These are phyloP conservation scores for Mastomys natalensis DNA, from an alignment of 2,113 vertebrate species.

Conservation along the genomic window DNA sequence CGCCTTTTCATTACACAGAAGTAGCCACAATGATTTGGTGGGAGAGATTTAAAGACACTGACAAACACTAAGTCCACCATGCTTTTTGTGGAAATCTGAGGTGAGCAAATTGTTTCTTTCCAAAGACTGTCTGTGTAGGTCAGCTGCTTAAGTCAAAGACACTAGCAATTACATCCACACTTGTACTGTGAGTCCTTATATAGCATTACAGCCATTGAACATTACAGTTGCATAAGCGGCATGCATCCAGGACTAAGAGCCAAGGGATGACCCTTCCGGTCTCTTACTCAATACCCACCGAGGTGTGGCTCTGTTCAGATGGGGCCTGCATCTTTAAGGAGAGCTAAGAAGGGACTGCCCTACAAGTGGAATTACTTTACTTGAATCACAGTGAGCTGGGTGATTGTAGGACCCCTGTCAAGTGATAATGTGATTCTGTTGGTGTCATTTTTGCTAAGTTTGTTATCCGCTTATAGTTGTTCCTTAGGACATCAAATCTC, in stretches of 20 bases:
- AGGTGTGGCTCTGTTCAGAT: not conserved
- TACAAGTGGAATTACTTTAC: conserved; percentile 38
- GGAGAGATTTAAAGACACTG: not conserved
- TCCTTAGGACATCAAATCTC: conserved; percentile 70
- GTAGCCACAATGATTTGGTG: not conserved
- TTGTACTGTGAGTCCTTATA: not conserved
- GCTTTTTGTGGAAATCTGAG: not conserved
- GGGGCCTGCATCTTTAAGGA: not conserved
- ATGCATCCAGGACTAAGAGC: not conserved
- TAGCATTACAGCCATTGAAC: conserved; percentile 22
- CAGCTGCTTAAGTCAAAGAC: conserved; percentile 24
- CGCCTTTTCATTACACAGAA: not conserved
- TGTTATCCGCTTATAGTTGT: conserved; percentile 66
- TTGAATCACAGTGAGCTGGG: conserved; percentile 58
- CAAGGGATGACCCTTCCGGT: not conserved
- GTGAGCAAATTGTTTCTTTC: conserved; percentile 33
- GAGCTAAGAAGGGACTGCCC: not conserved
- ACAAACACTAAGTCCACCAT: not conserved
- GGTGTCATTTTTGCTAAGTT: conserved; percentile 66
- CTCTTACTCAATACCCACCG: not conserved
- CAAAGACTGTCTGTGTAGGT: not conserved
- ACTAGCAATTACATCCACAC: conserved; percentile 26
- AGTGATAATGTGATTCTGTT: conserved; percentile 51
- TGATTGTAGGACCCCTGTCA: not conserved
- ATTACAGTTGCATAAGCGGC: conserved; percentile 2